These are phyloP conservation scores for Amblyopsis rosae DNA, from an alignment of 2,113 vertebrate genomes.

Conservation along the genomic window DNA sequence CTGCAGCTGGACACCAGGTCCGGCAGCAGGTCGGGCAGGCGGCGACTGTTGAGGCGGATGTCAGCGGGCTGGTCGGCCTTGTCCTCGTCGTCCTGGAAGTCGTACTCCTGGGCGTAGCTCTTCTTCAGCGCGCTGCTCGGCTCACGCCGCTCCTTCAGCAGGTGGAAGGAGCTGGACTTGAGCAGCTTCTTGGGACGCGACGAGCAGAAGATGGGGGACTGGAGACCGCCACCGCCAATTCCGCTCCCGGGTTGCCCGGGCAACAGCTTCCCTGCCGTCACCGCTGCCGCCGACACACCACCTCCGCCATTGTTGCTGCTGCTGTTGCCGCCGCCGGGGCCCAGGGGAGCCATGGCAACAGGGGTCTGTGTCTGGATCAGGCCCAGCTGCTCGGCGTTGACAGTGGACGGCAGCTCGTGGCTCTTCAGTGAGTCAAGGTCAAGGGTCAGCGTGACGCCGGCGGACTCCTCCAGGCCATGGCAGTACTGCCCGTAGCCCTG, in stretches of 20 bases:
- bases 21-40: constrained; percentile 84
- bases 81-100: constrained; percentile 92
- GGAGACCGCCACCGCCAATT: constrained; percentile 71
- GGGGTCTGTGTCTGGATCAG: constrained; percentile 85
- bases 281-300: too few relatives aligned
- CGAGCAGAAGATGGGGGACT: constrained; percentile 90
- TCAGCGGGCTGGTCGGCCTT: constrained; percentile 90
- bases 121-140: constrained; percentile 89
- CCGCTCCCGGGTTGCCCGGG: constrained; percentile 55
- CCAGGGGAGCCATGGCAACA: constrained; percentile 65
- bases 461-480: constrained; percentile 75
- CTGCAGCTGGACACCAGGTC: constrained; percentile 93
- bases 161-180: constrained; percentile 90
- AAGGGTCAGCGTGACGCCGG: constrained; percentile 78
- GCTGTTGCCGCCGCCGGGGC: constrained; percentile 58
- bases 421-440: constrained; percentile 85
- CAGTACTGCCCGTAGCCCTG: constrained; percentile 80
- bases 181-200: constrained; percentile 93
- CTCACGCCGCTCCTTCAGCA: constrained; percentile 87
- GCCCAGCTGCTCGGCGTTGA: constrained; percentile 90
- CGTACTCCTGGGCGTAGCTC: constrained; percentile 92
- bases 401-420: constrained; percentile 89
- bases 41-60: constrained; percentile 89
- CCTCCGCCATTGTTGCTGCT: background rate
- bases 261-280: constrained; percentile 66